A percentile compares a stretch with the other conserved stretches of the same genome.
These are phyloP conservation scores for Himalopsyche anomala DNA, from an alignment of 2,888 invertebrate species.

Conservation along the genomic window DNA sequence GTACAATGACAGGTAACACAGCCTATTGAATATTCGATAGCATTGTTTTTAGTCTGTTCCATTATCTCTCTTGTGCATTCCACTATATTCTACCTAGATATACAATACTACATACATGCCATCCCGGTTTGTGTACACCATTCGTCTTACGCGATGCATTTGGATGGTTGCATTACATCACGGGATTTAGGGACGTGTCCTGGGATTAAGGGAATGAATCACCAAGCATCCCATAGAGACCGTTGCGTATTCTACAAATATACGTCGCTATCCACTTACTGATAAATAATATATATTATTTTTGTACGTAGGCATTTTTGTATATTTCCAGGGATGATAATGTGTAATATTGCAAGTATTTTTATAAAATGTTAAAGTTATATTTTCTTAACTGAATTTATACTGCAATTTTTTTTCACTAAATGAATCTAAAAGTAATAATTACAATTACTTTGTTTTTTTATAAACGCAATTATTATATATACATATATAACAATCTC, in stretches of 20 bases:
- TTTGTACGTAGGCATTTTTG: too few relatives aligned
- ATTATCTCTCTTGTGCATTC: slow-evolving; percentile 10
- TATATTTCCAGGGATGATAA: too few relatives aligned
- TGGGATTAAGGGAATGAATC: slow-evolving; percentile 63
- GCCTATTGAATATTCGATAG: slow-evolving; percentile 15
- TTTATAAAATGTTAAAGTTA: too few relatives aligned
- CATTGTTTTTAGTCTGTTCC: slow-evolving; percentile 17
- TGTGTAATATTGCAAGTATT: too few relatives aligned
- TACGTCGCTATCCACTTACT: background rate
- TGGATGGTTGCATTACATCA: slow-evolving; percentile 55
- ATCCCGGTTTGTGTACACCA: slow-evolving; percentile 28
- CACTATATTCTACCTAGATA: background rate
- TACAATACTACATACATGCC: slow-evolving; percentile 1
- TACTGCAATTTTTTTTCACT: too few relatives aligned
- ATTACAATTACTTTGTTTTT: too few relatives aligned
- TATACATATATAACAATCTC: too few relatives aligned
- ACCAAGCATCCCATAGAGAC: slow-evolving; percentile 52
- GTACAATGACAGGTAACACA: background rate
- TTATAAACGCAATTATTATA: too few relatives aligned
- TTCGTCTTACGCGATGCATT: slow-evolving; percentile 37
- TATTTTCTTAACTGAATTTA: too few relatives aligned
- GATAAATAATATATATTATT: too few relatives aligned
- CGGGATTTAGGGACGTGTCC: slow-evolving; percentile 61
- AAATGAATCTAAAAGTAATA: too few relatives aligned
- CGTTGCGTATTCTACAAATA: slow-evolving; percentile 37